phyloP scores from a whole-genome alignment of 2,113 vertebrate species.

The Chauna torquata region DNA sequence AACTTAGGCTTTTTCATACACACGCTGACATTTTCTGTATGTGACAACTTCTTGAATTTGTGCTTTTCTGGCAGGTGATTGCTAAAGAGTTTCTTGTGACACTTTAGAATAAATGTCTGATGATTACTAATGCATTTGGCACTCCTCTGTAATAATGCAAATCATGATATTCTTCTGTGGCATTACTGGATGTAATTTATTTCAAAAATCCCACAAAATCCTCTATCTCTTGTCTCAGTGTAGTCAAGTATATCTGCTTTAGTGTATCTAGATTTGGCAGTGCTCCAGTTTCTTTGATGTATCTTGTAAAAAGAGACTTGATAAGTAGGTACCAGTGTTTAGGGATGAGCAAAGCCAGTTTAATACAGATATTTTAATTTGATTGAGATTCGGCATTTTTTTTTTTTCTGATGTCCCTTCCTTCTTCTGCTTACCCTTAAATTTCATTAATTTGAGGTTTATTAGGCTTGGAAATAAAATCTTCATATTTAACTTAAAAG shows the following conservation, averaged over 20 bases:
- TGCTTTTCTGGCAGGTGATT: neutral
- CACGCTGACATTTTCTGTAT: neutral
- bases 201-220: conserved; percentile 35
- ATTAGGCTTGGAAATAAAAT: conserved; percentile 54
- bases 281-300: conserved; percentile 37
- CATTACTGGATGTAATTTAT: conserved; percentile 40
- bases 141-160: conserved; percentile 8
- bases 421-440: neutral
- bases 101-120: conserved; percentile 8
- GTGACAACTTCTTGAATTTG: neutral
- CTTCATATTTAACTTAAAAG: conserved; percentile 33
- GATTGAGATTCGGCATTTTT: conserved; percentile 8
- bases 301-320: conserved; percentile 39
- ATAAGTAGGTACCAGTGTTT: conserved; percentile 27
- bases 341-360: conserved; percentile 14
- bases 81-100: neutral
- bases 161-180: neutral
- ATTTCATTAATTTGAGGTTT: conserved; percentile 26
- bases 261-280: conserved; percentile 24
- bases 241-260: conserved; percentile 33
- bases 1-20: neutral
- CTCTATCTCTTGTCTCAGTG: conserved; percentile 27
- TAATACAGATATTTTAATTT: conserved; percentile 46
- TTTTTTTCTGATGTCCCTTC: conserved; percentile 11
- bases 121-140: conserved; percentile 16